Evolutionary conservation across 2,113 vertebrate species (phyloP), one percentile per base, ranked within the genome.

Genomic region (Oncorhynchus kisutch): DNA sequence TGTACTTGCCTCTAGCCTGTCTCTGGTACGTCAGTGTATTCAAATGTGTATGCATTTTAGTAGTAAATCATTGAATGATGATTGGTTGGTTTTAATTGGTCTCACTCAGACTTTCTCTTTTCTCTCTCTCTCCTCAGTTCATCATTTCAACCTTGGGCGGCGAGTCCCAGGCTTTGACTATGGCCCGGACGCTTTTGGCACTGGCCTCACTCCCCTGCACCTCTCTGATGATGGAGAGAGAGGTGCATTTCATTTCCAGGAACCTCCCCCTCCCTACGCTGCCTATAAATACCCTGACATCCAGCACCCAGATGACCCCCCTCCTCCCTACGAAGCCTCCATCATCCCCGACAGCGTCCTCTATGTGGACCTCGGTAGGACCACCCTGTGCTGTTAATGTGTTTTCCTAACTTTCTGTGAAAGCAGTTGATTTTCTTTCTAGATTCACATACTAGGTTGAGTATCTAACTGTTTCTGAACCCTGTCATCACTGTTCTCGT

Each of bases 241-340:
- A 0, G 97, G 97, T 0, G 96, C 97, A 14, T 99, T 99, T 90
- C 98, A 99, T 77, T 99, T 99, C 91, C 97, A 98, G 0, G 96
- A 98, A 88, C 97, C 98, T 0, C 98, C 98, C 0, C 98, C 98
- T 0, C 97, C 98, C 1, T 99, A 99, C 29, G 97, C 96, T 0
- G 97, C 97, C 1, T 99, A 96, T 90, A 99, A 99, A 87, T 98
- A 98, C 82, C 96, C 98, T 0, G 96, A 98, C 83, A 95, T 97
- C 74, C 96, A 95, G 67, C 97, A 96, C 77, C 98, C 97, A 0
- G 97, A 99, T 9, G 98, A 99, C 85, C 97, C 98, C 0, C 97
- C 98, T 0, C 97, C 98, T 2, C 95, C 98, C 0, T 99, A 99
- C 0, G 98, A 99, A 82, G 97, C 96, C 81, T 98, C 97, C 88